Evolutionary conservation across 1,140 invertebrate species (phyloP).

Genomic region (Lepidurus apus): DNA sequence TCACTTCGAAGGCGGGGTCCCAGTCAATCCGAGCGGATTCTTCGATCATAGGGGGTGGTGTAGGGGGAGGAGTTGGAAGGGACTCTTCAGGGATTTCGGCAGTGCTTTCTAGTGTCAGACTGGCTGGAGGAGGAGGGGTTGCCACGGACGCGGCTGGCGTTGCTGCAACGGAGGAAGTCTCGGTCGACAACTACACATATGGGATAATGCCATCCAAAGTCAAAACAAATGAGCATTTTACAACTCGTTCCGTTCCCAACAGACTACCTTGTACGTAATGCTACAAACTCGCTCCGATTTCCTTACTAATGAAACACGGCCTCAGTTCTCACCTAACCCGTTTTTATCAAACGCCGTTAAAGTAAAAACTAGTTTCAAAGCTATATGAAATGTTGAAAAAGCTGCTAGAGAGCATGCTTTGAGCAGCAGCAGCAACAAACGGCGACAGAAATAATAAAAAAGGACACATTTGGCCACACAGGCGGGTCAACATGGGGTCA

Average conservation of each 20-base stretch:
- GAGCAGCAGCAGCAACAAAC: too few species aligned
- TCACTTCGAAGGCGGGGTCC: not conserved
- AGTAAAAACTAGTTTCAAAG: too few species aligned
- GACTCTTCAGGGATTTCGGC: not conserved
- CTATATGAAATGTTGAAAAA: too few species aligned
- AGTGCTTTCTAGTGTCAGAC: not conserved
- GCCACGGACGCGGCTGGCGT: not conserved
- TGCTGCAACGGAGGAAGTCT: not conserved
- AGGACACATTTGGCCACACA: not conserved
- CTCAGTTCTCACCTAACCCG: too few species aligned
- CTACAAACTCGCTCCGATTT: too few species aligned
- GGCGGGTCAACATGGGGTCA: not conserved
- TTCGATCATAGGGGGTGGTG: not conserved
- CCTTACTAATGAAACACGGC: too few species aligned
- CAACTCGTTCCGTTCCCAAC: not conserved
- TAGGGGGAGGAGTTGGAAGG: slow-evolving; percentile 3
- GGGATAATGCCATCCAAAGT: slow-evolving; percentile 5
- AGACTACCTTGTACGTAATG: not conserved
- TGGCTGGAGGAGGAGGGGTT: not conserved
- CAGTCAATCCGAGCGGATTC: not conserved
- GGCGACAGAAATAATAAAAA: not conserved
- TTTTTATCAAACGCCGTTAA: too few species aligned
- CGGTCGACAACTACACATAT: not conserved
- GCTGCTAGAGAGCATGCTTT: too few species aligned
- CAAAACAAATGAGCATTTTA: not conserved